These are phyloP conservation scores for Grammomys dolichurus DNA, from an alignment of 2,113 vertebrate genomes.

Conservation along the genomic window DNA sequence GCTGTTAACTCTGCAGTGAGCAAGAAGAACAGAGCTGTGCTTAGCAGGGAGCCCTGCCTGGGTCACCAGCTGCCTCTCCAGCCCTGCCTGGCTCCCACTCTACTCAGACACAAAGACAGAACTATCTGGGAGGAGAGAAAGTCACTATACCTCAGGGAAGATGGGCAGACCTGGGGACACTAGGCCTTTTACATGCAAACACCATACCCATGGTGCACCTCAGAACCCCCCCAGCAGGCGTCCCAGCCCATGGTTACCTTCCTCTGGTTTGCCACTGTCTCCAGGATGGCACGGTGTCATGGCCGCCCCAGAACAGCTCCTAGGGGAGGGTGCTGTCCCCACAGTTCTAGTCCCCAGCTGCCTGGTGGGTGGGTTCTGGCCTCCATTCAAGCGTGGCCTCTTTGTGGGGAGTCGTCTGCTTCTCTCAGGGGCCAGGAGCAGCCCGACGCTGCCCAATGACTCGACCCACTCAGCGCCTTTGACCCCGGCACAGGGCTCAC, in stretches of 20 bases:
- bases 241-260: background rate
- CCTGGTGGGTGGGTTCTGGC: rapidly evolving
- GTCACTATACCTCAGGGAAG: background rate
- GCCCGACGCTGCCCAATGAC: rapidly evolving
- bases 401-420: rapidly evolving
- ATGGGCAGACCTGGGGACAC: background rate
- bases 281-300: background rate
- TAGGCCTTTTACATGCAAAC: background rate
- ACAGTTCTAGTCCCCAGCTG: rapidly evolving
- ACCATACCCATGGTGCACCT: background rate
- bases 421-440: rapidly evolving
- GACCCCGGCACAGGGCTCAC: rapidly evolving
- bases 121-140: background rate
- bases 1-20: background rate
- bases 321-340: background rate
- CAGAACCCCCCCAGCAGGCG: background rate
- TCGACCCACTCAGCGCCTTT: rapidly evolving
- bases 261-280: constrained; percentile 63
- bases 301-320: background rate
- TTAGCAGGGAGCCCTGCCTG: background rate
- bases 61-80: background rate
- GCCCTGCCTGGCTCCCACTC: background rate
- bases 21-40: background rate
- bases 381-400: background rate
- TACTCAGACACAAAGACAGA: background rate